Conservation (phyloP, 1,140 invertebrate genomes). For the Zaprionus lachaisei region DNA sequence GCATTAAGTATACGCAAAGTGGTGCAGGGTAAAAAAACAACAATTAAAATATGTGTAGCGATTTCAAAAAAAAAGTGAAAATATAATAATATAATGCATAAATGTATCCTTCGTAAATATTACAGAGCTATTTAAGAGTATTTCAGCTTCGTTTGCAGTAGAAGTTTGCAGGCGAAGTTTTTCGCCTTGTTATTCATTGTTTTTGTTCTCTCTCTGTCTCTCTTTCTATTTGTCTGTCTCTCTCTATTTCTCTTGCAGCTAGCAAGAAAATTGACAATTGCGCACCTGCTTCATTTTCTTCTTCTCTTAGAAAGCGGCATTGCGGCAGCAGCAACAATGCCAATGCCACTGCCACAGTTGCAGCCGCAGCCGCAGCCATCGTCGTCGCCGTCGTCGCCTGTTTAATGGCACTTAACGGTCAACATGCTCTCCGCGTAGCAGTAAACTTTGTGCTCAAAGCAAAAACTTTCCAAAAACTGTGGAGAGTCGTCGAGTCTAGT, state of each 20-base stretch:
- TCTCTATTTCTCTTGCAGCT: slow-evolving; percentile 36
- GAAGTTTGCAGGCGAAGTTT: too few species aligned
- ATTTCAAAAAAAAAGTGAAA: not conserved
- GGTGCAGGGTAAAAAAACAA: not conserved
- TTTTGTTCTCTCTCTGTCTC: slow-evolving; percentile 57
- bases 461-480: slow-evolving; percentile 61
- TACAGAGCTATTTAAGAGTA: slow-evolving; percentile 14
- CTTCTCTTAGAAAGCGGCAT: slow-evolving; percentile 49
- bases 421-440: slow-evolving; percentile 77
- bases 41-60: not conserved
- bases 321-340: slow-evolving; percentile 59
- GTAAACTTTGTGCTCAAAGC: slow-evolving; percentile 69
- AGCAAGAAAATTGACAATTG: slow-evolving; percentile 79
- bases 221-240: slow-evolving; percentile 23
- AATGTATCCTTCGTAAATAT: too few species aligned
- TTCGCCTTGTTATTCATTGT: slow-evolving; percentile 66
- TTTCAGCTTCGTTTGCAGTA: slow-evolving; percentile 29
- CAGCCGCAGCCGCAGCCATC: slow-evolving; percentile 11
- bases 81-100: not conserved
- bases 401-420: slow-evolving; percentile 82
- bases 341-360: slow-evolving; percentile 64
- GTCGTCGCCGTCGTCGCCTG: slow-evolving; percentile 56
- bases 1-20: not conserved
- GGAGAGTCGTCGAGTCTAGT: not conserved
- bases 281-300: slow-evolving; percentile 80